A percentile compares a stretch with the other conserved stretches of the same genome.
These are phyloP conservation scores for Drosophila tani DNA, from an alignment of 1,140 invertebrate species.

Conservation along the genomic window DNA sequence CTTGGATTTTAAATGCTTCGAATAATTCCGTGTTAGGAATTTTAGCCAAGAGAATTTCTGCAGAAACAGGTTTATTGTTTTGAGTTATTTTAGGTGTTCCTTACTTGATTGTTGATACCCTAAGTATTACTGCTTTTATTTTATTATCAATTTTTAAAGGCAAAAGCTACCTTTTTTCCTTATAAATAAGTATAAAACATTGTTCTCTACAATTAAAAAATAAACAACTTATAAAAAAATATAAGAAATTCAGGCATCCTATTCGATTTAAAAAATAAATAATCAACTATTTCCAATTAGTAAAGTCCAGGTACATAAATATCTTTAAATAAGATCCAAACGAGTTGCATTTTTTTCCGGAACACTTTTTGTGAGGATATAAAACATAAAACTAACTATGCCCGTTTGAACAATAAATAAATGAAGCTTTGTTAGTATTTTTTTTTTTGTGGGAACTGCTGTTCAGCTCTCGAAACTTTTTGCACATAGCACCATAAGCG, in stretches of 20 bases:
- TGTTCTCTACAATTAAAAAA: no score
- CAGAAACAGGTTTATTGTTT: background rate
- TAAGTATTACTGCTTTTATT: no score
- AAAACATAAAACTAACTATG: slow-evolving; percentile 36
- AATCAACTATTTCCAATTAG: background rate
- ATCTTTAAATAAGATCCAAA: background rate
- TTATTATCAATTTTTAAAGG: no score
- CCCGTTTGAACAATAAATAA: slow-evolving; percentile 58
- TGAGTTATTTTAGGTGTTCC: background rate
- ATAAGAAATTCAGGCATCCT: background rate
- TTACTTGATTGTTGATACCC: background rate
- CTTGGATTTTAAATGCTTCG: background rate
- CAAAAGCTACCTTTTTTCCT: no score
- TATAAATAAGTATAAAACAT: background rate
- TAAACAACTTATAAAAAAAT: background rate
- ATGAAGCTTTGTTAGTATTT: slow-evolving; percentile 33
- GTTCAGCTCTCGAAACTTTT: slow-evolving; percentile 47
- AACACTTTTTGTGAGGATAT: slow-evolving; percentile 4
- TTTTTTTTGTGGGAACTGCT: background rate
- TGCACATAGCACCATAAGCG: slow-evolving; percentile 44
- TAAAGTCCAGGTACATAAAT: background rate
- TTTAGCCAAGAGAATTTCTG: background rate
- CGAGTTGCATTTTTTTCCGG: background rate
- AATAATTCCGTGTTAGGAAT: background rate
- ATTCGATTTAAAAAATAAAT: background rate